Conservation (phyloP, 2,888 invertebrate species). For the Bombylius major region DNA sequence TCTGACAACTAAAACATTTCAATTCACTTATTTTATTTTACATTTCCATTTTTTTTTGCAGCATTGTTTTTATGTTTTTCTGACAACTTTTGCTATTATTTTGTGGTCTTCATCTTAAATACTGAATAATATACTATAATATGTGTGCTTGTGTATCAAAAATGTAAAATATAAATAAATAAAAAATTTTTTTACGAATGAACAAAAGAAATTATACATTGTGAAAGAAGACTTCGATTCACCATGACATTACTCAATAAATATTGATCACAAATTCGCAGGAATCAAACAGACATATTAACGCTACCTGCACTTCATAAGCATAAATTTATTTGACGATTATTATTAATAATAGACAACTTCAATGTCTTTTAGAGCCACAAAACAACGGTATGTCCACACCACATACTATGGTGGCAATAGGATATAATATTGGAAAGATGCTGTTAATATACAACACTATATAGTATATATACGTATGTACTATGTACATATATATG, state of each 20-base stretch:
- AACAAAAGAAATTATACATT: background rate
- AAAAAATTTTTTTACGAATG: background rate
- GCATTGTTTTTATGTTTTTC: too few species aligned
- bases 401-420: background rate
- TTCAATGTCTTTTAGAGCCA: background rate
- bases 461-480: too few species aligned
- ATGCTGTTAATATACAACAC: too few species aligned
- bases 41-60: too few species aligned
- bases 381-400: background rate
- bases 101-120: too few species aligned
- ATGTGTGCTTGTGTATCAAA: too few species aligned
- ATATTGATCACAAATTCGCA: conserved; percentile 12
- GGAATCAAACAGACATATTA: conserved; percentile 15
- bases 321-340: conserved; percentile 12
- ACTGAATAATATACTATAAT: too few species aligned
- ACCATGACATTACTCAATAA: conserved; percentile 4
- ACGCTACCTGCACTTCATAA: conserved; percentile 14
- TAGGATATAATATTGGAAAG: background rate
- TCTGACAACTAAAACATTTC: too few species aligned
- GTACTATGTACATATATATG: too few species aligned
- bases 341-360: conserved; percentile 12
- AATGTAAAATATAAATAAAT: background rate
- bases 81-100: too few species aligned
- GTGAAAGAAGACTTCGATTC: background rate
- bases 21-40: too few species aligned